Base-by-base conservation (phyloP, 2,113 vertebrate species). In the Progne subis region DNA sequence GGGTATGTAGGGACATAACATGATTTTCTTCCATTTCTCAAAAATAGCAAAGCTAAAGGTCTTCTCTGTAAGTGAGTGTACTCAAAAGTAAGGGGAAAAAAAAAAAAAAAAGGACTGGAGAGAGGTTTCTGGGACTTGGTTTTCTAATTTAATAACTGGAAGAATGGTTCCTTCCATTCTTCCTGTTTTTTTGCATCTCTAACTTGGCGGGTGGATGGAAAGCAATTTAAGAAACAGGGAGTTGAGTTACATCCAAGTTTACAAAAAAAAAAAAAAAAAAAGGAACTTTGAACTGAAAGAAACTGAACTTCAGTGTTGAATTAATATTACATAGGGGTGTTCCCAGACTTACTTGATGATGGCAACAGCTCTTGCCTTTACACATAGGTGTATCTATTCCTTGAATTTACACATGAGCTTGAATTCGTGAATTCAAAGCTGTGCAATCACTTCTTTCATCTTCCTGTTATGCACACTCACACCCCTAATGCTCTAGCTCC, bases 1-100 rank as follows among this genome's bases (percentile, higher is more conserved):
- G 88, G 82, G n/a, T 92, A 88, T 17, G 34, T 31, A 68, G 78
- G 77, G 88, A 91, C 82, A 71, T 52, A 91, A 71, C 43, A 91
- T 32, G 0, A 74, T 61, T 86, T 81, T 74, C 43, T 78, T 77
- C 25, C 12, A 70, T 86, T 77, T 82, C 55, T 93, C 41, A 77
- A 93, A 95, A 94, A 24, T 0, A 77, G 92, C 44, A 83, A 81
- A 82, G 26, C 55, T 82, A 77, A 90, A 32, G 53, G 44, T 56
- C 59, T 82, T 64, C 41, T 56, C 68, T 90, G 8, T 44, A 80
- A 94, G 28, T 44, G 46, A 34, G 15, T 8, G 49, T 43, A 68
- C 49, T 83, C 52, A 71, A 63, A 95, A 93, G 50, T 47, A 23
- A 29, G 37, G n/a, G 37, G 37, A 10, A 37, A 37, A 37, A 37